Conservation (phyloP, 2,797 vertebrate species). For the Streptopelia turtur region DNA sequence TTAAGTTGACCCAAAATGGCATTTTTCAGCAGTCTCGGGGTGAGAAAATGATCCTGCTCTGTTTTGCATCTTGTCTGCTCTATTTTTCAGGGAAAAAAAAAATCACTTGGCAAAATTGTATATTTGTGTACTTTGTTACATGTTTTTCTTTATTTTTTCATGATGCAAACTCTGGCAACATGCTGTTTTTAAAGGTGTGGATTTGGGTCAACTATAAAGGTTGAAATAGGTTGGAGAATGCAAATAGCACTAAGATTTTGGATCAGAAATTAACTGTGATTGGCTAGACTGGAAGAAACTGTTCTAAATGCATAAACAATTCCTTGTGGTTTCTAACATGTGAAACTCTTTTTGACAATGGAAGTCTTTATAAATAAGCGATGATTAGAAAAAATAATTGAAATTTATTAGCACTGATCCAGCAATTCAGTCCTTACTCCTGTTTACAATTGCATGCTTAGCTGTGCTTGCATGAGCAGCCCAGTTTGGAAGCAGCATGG, state of each 20-base stretch:
- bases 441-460: not conserved
- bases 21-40: not conserved
- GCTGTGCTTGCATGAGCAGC: not conserved
- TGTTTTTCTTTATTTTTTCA: not conserved
- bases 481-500: not conserved
- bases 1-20: not conserved
- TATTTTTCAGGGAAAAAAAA: not conserved
- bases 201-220: not conserved
- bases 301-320: not conserved
- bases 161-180: not conserved
- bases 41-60: not conserved
- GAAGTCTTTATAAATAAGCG: not conserved
- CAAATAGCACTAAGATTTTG: not conserved
- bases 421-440: not conserved
- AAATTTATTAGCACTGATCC: not conserved
- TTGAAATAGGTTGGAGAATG: not conserved
- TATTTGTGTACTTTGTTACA: not conserved
- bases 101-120: not conserved
- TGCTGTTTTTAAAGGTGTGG: not conserved
- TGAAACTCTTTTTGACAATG: not conserved
- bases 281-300: not conserved
- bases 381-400: not conserved
- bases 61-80: not conserved
- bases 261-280: not conserved
- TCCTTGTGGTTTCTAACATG: not conserved